Evolutionary conservation across 1,140 invertebrate species (phyloP), one percentile per base, ranked within the genome.

Genomic region (Chionoecetes opilio): DNA sequence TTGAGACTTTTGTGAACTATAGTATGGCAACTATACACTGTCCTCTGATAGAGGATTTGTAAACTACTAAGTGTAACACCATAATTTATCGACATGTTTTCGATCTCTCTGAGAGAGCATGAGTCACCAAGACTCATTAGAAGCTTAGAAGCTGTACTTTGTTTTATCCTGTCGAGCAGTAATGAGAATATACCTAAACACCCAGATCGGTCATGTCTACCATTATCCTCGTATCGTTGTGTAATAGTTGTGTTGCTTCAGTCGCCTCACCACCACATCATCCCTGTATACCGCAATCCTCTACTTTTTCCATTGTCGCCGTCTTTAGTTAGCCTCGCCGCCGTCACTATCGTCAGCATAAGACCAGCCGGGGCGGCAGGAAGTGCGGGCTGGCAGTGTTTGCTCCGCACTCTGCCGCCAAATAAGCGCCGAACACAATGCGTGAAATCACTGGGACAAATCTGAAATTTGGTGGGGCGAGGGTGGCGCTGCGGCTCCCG

Each of bases 371-470:
- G 63, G 63, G 21, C 21, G 21, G 63, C 63, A 26, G 63, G 63
- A 14, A 5, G 63, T 17, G 63, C n/a, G 63, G 63, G 21, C 63
- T n/a, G n/a, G 63, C 63, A 75, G 84, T 86, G 84, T 86, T 86
- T 86, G 84, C 88, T 53, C 88, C 88, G n/a, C 87, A 32, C 35
- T 53, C 38, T 17, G 35, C 41, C 38, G 38, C 84, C 88, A 53
- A 90, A 90, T 90, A 90, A 53, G 88, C n/a, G 53, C 38, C 88
- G 88, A 46, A 53, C 88, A 29, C 38, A 90, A 90, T 90, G 38
- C 88, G 38, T 90, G 88, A 90, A 90, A 90, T 53, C 38, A 90
- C 38, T 90, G 88, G 41, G 88, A 53, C 88, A 53, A 90, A 90
- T 90, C 88, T 90, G 88, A 90, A 90, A 90, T 90, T 90, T 86